Evolutionary conservation across 2,888 invertebrate species (phyloP).

Genomic region (Macaria liturata): DNA sequence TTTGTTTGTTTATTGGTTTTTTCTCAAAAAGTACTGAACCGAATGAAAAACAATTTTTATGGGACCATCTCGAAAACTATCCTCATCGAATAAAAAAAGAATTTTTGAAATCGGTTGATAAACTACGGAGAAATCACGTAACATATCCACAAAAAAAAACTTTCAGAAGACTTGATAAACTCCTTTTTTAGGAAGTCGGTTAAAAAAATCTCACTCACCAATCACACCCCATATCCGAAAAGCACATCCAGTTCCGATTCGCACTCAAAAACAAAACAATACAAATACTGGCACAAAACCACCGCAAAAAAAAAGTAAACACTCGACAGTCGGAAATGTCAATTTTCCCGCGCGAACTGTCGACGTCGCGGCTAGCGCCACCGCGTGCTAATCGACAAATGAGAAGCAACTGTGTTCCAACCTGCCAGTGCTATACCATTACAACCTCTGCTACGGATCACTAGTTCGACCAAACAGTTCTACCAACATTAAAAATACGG

Average conservation of each 20-base stretch:
- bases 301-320: slow-evolving; percentile 28
- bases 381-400: slow-evolving; percentile 29
- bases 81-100: no score
- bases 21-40: no score
- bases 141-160: no score
- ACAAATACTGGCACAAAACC: slow-evolving; percentile 33
- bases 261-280: slow-evolving; percentile 29
- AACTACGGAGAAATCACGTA: no score
- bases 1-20: no score
- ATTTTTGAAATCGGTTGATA: no score
- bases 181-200: no score
- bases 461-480: slow-evolving; percentile 4
- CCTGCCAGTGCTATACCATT: slow-evolving; percentile 24
- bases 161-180: no score
- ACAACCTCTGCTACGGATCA: slow-evolving; percentile 28
- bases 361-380: slow-evolving; percentile 16
- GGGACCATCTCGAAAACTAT: no score
- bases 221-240: slow-evolving; percentile 17
- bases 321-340: slow-evolving; percentile 31
- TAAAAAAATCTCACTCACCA: slow-evolving; percentile 21
- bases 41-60: no score
- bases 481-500: slow-evolving; percentile 29
- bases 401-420: slow-evolving; percentile 25
- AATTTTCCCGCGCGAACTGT: slow-evolving; percentile 33
- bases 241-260: slow-evolving; percentile 21